These are phyloP conservation scores for Drosophila anomalipes DNA, from an alignment of 2,888 invertebrate species.

Conservation along the genomic window DNA sequence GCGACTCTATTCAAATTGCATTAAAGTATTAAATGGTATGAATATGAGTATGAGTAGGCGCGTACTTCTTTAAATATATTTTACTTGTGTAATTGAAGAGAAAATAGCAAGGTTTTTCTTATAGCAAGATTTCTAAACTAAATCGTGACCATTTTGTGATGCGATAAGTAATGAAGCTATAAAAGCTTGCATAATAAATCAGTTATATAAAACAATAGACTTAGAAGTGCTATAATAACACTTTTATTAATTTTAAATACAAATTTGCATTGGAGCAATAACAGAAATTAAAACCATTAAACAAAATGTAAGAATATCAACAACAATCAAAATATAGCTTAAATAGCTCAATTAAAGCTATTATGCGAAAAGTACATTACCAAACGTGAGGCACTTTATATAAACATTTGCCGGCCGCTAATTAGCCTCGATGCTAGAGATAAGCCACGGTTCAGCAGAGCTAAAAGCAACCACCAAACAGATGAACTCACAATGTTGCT, in stretches of 20 bases:
- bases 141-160: neutral
- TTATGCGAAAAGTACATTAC: neutral
- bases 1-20: conserved; percentile 42
- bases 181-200: neutral
- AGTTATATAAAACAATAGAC: neutral
- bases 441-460: conserved; percentile 6
- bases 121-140: neutral
- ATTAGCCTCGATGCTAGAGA: conserved; percentile 31
- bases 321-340: neutral
- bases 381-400: conserved; percentile 10
- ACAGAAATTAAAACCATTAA: neutral
- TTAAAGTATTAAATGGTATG: conserved; percentile 40
- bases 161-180: neutral
- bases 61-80: conserved; percentile 5
- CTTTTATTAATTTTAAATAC: neutral
- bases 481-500: conserved; percentile 39
- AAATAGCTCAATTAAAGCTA: conserved; percentile 15
- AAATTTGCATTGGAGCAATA: neutral
- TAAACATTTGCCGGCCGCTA: conserved; percentile 5
- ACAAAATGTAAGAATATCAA: neutral
- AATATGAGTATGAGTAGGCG: conserved; percentile 7
- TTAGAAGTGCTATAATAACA: neutral
- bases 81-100: conserved; percentile 1
- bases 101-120: conserved; percentile 1
- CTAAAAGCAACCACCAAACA: conserved; percentile 2